Evolutionary conservation across 1,140 invertebrate species (phyloP), one percentile per base, ranked within the genome.

Genomic region (Rhopalosiphum padi): DNA sequence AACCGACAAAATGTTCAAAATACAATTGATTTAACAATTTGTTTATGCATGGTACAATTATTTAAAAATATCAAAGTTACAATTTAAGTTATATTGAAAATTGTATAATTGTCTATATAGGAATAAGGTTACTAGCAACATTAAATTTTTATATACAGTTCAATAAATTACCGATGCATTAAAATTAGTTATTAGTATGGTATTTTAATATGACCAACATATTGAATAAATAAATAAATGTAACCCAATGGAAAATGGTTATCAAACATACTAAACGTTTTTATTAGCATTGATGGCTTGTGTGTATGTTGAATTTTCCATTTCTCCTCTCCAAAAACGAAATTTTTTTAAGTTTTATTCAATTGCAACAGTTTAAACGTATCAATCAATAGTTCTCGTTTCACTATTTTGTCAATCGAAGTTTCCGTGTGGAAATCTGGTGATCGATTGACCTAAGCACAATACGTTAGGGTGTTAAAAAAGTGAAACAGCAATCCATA

Each of bases 351-450:
- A 94, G 97, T 97, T 94, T 97, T 96, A 94, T 97, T 97, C 86
- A 98, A 96, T 95, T 98, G 98, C 91, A 98, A 96, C 95, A 99
- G 96, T 9, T 96, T 96, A 94, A 98, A 97, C 7, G 98, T 98
- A 94, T 99, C 98, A 68, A 96, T 96, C n/a, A 99, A 95, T 11
- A 99, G 95, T 1, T 96, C 95, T 94, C 98, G 97, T 95, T 99
- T 99, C 7, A 99, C 97, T 94, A 98, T 97, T 93, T 96, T 96
- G 95, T 99, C 98, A 85, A 98, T 95, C 93, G 96, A 96, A 5
- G 98, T 97, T 95, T 98, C 98, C 1, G 97, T 98, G 94, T 98
- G 97, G 95, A 98, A 98, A 95, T 98, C 98, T 8, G 98, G 98
- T 11, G 98, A 98, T 95, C 98, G 98, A 95, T 99, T 92, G 8